phyloP scores from a whole-genome alignment of 2,888 invertebrate species.

The Scaptomyza polygonia region DNA sequence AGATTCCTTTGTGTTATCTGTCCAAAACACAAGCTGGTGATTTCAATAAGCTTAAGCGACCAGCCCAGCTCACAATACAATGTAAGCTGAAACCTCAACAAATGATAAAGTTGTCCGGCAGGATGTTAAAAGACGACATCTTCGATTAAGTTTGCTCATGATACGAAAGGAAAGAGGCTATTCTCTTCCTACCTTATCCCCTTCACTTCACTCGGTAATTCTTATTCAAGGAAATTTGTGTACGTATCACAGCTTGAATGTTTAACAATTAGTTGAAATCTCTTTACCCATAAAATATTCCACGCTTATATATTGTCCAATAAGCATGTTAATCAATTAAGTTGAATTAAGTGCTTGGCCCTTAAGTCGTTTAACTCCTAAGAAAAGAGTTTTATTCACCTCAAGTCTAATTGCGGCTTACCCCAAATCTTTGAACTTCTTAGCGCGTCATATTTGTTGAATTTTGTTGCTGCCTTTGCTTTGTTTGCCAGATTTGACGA shows the following conservation, averaged over 20 bases:
- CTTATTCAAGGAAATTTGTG: slow-evolving; percentile 41
- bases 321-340: slow-evolving; percentile 14
- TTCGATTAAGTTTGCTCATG: slow-evolving; percentile 40
- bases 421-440: too few relatives aligned
- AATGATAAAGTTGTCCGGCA: slow-evolving; percentile 12
- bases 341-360: background rate
- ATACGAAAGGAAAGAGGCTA: background rate
- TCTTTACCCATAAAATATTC: slow-evolving; percentile 25
- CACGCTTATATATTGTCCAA: slow-evolving; percentile 2
- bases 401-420: too few relatives aligned
- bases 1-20: slow-evolving; percentile 50
- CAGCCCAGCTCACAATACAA: too few relatives aligned
- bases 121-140: slow-evolving; percentile 27
- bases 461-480: too few relatives aligned
- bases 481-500: too few relatives aligned
- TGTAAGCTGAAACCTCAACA: too few relatives aligned
- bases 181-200: background rate
- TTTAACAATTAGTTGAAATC: slow-evolving; percentile 42
- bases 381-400: slow-evolving; percentile 2
- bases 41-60: too few relatives aligned
- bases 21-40: slow-evolving; percentile 40
- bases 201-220: background rate
- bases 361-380: background rate
- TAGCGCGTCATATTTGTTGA: too few relatives aligned
- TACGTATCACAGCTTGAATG: slow-evolving; percentile 52